These are phyloP conservation scores for Perdix hodgsoniae DNA, from an alignment of 2,797 vertebrate species.

Conservation along the genomic window DNA sequence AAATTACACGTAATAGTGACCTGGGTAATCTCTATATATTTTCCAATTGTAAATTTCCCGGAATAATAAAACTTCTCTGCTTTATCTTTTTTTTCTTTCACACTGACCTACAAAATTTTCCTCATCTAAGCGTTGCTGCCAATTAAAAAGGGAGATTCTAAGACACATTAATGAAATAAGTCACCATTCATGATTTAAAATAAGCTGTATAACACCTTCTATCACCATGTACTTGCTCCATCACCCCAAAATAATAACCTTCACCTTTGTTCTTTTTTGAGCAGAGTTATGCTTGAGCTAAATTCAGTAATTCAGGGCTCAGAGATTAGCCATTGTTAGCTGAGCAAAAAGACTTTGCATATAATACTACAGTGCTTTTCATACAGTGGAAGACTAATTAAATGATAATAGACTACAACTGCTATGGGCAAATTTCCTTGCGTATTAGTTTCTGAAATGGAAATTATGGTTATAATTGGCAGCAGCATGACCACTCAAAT, in stretches of 20 bases:
- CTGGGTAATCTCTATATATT: background rate
- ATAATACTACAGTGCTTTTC: background rate
- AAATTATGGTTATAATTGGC: background rate
- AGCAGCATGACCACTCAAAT: background rate
- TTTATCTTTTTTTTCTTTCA: background rate
- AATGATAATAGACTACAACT: background rate
- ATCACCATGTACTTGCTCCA: background rate
- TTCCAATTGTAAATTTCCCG: background rate
- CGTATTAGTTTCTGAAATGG: background rate
- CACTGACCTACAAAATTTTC: background rate
- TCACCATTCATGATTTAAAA: background rate
- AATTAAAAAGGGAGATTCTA: background rate
- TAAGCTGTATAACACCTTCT: background rate
- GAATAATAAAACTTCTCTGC: background rate
- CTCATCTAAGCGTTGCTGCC: background rate
- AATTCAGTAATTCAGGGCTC: background rate
- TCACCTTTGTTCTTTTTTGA: background rate
- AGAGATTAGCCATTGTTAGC: background rate
- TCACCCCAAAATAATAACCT: background rate
- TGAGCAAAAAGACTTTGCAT: background rate
- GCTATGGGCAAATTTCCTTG: background rate
- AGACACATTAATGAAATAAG: background rate
- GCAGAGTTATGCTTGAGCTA: background rate
- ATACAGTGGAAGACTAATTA: background rate
- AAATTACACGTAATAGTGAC: background rate